phyloP scores from a whole-genome alignment of 2,797 vertebrate genomes.

The Peromyscus nudipes region DNA sequence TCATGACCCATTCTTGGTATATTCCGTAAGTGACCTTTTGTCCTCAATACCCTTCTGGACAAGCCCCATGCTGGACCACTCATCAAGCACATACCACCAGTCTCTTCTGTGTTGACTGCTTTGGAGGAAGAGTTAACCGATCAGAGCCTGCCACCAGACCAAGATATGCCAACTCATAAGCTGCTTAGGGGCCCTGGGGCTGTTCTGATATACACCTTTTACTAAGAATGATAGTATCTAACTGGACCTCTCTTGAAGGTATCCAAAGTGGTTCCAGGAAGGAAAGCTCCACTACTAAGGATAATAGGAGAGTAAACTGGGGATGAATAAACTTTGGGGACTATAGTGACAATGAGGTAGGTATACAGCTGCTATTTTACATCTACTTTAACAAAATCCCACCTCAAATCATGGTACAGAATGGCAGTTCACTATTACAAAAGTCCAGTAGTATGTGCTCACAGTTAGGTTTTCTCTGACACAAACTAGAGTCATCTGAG shows the following conservation, averaged over 20 bases:
- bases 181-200: not conserved
- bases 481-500: not conserved
- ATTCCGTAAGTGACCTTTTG: not conserved
- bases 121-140: not conserved
- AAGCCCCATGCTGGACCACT: not conserved
- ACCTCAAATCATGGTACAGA: not conserved
- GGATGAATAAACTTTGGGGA: not conserved
- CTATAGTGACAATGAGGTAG: not conserved
- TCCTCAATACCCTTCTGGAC: not conserved
- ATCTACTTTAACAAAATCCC: not conserved
- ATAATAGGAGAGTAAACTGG: not conserved
- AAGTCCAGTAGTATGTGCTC: not conserved
- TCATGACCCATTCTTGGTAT: not conserved
- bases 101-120: slow-evolving; percentile 12
- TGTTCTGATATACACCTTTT: not conserved
- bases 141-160: not conserved
- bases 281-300: not conserved
- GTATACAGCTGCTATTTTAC: not conserved
- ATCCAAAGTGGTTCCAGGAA: not conserved
- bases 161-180: not conserved
- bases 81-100: not conserved
- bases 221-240: not conserved
- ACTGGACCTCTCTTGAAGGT: not conserved
- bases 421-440: not conserved
- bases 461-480: not conserved